Evolutionary conservation across 2,797 vertebrate species (phyloP), one percentile per base, ranked within the genome.

Genomic region (Cichlasoma orientale): DNA sequence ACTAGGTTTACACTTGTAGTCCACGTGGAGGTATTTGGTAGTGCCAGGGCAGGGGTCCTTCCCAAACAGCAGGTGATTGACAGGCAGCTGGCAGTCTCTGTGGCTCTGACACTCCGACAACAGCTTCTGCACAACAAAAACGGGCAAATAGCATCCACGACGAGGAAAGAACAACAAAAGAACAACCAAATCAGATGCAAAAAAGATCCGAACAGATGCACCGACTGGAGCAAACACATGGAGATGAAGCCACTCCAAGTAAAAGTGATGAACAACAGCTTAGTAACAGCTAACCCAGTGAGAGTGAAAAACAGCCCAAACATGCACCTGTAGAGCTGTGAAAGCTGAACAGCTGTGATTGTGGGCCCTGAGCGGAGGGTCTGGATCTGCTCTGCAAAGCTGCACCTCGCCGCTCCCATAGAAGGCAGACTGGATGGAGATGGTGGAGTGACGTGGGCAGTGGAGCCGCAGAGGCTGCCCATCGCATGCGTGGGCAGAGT

Each of bases 1-100:
- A 99, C 98, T 97, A 90, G 98, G 98, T 94, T 98, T 98, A 94
- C 98, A 99, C 94, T 97, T 99, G 96, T 98, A 99, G 91, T 96
- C 95, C 89, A 99, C 98, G 85, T 97, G 95, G 92, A 99, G 97
- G 94, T 97, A 96, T 95, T 99, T 99, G 94, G 93, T 92, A 54
- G 94, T 96, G 87, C 97, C 98, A 77, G 98, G 98, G 89, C 98
- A 99, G 74, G 96, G 97, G 94, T 99, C 98, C 90, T 92, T 94
- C 90, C 98, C 98, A 93, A 99, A 99, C 87, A 98, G 95, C 89
- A 96, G 96, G 95, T 96, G 97, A 95, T 96, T 97, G 92, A 99
- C 97, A 90, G 96, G 95, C 70, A 99, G 93, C 79, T 96, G 96
- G 92, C 98, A 99, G 86, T 96, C 94, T 94, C 98, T 96, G 86